phyloP scores from a whole-genome alignment of 2,888 invertebrate species.

The Lycia hirtaria region DNA sequence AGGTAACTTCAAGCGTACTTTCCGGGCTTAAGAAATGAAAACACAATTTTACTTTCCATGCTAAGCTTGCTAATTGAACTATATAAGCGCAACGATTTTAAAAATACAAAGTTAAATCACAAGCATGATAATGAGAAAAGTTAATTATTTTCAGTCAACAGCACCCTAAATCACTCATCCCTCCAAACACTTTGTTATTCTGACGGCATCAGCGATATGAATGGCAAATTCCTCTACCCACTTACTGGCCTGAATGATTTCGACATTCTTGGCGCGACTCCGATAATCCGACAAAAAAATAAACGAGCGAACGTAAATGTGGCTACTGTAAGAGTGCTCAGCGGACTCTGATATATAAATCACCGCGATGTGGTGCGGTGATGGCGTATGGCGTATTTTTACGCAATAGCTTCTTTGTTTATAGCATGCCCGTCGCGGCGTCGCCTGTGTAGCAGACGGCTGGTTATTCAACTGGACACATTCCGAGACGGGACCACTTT shows the following conservation, averaged over 20 bases:
- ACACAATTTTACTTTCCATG: no score
- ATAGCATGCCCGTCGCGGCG: slow-evolving; percentile 56
- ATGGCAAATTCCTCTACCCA: slow-evolving; percentile 83
- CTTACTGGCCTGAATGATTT: slow-evolving; percentile 85
- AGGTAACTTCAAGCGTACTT: no score
- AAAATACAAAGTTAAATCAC: background rate
- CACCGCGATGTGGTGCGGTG: slow-evolving; percentile 67
- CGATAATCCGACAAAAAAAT: slow-evolving; percentile 81
- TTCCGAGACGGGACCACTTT: slow-evolving; percentile 81
- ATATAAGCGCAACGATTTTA: no score
- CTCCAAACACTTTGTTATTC: slow-evolving; percentile 59
- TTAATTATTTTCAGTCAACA: slow-evolving; percentile 2
- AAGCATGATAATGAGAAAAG: background rate
- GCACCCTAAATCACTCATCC: slow-evolving; percentile 38
- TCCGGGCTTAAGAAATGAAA: no score
- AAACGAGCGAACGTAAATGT: slow-evolving; percentile 79
- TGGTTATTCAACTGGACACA: slow-evolving; percentile 84
- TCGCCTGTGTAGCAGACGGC: slow-evolving; percentile 65
- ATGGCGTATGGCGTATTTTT: slow-evolving; percentile 83
- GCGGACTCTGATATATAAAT: slow-evolving; percentile 73
- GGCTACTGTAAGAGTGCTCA: slow-evolving; percentile 63
- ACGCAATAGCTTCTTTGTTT: slow-evolving; percentile 81
- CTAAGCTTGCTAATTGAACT: no score
- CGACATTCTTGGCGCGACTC: slow-evolving; percentile 83
- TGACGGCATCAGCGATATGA: slow-evolving; percentile 72